Conservation (phyloP, 2,113 vertebrate species). For the Ochotona curzoniae region DNA sequence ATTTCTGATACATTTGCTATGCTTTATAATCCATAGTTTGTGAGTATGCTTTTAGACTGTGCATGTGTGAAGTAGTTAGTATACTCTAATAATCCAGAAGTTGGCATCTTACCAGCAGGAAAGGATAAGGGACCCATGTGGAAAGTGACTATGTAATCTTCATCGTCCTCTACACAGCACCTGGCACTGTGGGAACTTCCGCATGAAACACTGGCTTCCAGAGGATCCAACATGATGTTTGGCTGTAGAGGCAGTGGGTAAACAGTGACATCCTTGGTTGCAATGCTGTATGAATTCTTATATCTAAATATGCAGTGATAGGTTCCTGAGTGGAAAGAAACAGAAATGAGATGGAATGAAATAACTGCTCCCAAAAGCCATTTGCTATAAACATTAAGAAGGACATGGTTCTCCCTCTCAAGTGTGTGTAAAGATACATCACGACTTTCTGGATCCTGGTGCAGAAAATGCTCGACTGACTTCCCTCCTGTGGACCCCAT, state of each 20-base stretch:
- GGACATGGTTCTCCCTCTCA: background rate
- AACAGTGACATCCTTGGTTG: slow-evolving; percentile 69
- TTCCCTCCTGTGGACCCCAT: background rate
- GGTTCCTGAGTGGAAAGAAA: slow-evolving; percentile 80
- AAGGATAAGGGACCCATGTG: background rate
- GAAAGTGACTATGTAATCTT: slow-evolving; percentile 77
- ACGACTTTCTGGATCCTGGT: background rate
- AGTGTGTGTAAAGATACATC: too few relatives aligned
- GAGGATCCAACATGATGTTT: slow-evolving; percentile 84
- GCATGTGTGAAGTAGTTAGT: background rate
- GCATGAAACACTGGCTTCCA: slow-evolving; percentile 60
- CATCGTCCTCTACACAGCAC: slow-evolving; percentile 77
- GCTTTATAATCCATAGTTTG: background rate
- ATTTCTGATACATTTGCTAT: background rate
- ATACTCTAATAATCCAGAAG: too few relatives aligned
- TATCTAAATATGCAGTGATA: slow-evolving; percentile 85
- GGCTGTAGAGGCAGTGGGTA: slow-evolving; percentile 76
- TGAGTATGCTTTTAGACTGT: background rate
- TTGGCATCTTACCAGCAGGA: slow-evolving; percentile 75
- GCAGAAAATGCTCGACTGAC: background rate
- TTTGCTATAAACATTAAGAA: background rate
- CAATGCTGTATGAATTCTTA: slow-evolving; percentile 69
- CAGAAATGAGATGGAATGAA: background rate
- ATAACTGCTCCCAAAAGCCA: background rate
- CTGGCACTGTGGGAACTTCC: background rate